phyloP scores from a whole-genome alignment of 2,113 vertebrate species.

The Epinephelus cyanopodus region DNA sequence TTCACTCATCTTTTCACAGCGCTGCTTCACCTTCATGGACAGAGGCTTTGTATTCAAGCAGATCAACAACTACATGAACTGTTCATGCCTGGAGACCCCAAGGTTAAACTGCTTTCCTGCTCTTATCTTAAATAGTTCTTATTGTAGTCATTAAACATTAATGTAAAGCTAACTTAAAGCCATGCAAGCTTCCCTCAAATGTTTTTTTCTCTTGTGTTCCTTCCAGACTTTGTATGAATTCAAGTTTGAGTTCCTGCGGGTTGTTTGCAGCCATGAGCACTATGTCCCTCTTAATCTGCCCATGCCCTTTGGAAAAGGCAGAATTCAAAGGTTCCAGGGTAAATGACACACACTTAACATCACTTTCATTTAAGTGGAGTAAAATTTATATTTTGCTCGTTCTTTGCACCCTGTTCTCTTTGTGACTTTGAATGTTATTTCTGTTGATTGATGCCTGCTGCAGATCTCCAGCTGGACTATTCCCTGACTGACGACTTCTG shows the following conservation, averaged over 20 bases:
- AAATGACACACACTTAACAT: constrained; percentile 44
- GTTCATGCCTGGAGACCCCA: constrained; percentile 94
- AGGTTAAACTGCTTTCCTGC: constrained; percentile 83
- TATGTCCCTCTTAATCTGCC: constrained; percentile 97
- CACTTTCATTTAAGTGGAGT: neutral
- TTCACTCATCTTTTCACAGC: constrained; percentile 78
- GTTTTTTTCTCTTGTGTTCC: constrained; percentile 15
- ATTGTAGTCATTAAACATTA: neutral
- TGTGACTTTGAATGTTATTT: neutral
- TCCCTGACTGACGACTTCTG: constrained; percentile 98
- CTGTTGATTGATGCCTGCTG: neutral
- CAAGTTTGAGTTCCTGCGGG: constrained; percentile 98
- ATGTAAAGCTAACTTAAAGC: neutral
- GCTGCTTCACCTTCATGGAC: constrained; percentile 98
- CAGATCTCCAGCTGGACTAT: constrained; percentile 97
- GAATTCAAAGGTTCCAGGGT: constrained; percentile 98
- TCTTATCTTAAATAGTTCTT: neutral
- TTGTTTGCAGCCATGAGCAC: constrained; percentile 96
- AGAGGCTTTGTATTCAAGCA: constrained; percentile 97
- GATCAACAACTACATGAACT: constrained; percentile 98
- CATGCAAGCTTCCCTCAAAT: neutral
- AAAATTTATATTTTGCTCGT: neutral
- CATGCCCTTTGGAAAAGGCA: constrained; percentile 96
- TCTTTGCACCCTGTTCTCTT: neutral
- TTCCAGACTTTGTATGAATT: constrained; percentile 95